Base-by-base conservation (phyloP, 2,888 invertebrate genomes). In the Cephus rjabovi region DNA sequence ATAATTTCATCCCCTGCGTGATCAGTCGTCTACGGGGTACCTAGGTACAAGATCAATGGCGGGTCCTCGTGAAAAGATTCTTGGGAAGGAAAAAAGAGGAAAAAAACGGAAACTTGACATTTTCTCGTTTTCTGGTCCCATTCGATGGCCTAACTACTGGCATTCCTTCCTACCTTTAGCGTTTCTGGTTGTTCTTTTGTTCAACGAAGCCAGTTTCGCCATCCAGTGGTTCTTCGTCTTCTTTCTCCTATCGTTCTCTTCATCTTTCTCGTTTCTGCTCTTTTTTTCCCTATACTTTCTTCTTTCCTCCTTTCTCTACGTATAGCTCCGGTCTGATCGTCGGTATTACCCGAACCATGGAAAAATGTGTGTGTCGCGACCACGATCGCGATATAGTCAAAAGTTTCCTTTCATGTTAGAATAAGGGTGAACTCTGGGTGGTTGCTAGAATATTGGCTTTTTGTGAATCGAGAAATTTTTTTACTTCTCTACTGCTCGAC, bases 281-380 rank as follows among this genome's bases (percentile, higher is more conserved):
- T 56, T 56, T 12, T 12, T 56, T 23, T 9, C 9, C 23, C 40
- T 0, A 1, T 1, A 23, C 40, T 56, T 4, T 56, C 23, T 23
- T 56, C 40, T 1, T 9, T 6, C 23, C 23, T 56, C 23, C 4
- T 56, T 56, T 56, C 23, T 56, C 9, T 9, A 56, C 23, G 23
- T 56, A 56, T 23, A 56, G 23, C 40, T 56, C 4, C 23, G 40
- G 40, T 23, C 71, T 31, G 71, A 33, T 31, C 71, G 71, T 71
- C 71, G 30, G 71, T 11, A 33, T 71, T 31, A 30, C 71, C 33
- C 11, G 71, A 30, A 33, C 12, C 33, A 71, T 71, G 15, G 30
- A 33, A 31, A 71, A 31, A 71, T 71, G 9, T 71, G 33, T 71
- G 71, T n/a, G 71, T 33, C 71, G 71, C 71, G 71, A 71, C 31